Evolutionary conservation across 2,113 vertebrate genomes (phyloP).

Genomic region (Notothenia coriiceps): DNA sequence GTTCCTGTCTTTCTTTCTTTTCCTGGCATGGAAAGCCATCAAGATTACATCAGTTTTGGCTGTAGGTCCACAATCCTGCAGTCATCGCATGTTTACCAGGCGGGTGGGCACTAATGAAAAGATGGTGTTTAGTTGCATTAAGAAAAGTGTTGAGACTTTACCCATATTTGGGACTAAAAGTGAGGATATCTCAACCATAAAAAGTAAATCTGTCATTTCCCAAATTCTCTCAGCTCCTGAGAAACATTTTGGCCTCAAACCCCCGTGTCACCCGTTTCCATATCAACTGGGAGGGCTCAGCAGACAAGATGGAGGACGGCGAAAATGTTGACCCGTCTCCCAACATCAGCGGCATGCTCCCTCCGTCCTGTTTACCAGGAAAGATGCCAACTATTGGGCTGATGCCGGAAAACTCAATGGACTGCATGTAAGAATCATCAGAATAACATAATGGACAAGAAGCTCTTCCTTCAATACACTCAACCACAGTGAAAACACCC

Average conservation of each 20-base stretch:
- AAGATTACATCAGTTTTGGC: background rate
- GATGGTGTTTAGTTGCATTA: background rate
- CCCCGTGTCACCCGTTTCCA: slow-evolving; percentile 93
- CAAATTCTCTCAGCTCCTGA: slow-evolving; percentile 84
- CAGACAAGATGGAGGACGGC: slow-evolving; percentile 87
- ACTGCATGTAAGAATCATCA: slow-evolving; percentile 83
- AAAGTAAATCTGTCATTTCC: background rate
- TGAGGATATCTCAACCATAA: background rate
- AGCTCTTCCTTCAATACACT: slow-evolving; percentile 13
- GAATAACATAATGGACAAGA: slow-evolving; percentile 37
- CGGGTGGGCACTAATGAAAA: background rate
- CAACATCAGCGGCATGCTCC: slow-evolving; percentile 80
- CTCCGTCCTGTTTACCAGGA: slow-evolving; percentile 83
- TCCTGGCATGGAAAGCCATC: background rate
- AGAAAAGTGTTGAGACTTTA: background rate
- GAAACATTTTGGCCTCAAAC: slow-evolving; percentile 92
- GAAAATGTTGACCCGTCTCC: slow-evolving; percentile 90
- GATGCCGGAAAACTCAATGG: slow-evolving; percentile 93
- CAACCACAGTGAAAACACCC: slow-evolving; percentile 18
- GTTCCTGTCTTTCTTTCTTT: background rate
- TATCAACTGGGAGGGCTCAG: slow-evolving; percentile 91
- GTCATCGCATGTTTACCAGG: background rate
- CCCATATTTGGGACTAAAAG: background rate
- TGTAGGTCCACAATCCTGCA: background rate
- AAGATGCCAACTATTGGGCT: slow-evolving; percentile 86